Evolutionary conservation across 2,888 invertebrate species (phyloP).

Genomic region (Drosophila mimica): DNA sequence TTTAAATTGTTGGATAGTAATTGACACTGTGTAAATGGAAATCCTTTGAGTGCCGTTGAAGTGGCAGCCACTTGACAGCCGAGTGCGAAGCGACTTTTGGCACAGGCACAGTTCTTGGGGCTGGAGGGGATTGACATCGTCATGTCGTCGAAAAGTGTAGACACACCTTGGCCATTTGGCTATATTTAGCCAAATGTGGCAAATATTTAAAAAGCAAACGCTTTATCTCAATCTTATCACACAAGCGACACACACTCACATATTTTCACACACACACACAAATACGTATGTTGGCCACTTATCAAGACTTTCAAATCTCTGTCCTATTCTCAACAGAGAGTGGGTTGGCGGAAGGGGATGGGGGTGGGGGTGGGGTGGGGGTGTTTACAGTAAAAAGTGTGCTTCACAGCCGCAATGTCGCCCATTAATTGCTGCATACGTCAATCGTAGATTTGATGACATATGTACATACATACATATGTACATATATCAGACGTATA

Average conservation of each 20-base stretch:
- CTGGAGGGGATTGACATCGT: constrained; percentile 22
- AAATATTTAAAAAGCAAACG: constrained; percentile 26
- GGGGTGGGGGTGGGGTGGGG: neutral
- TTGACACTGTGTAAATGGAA: constrained; percentile 63
- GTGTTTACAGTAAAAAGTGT: constrained; percentile 1
- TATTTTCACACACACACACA: constrained; percentile 4
- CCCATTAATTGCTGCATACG: constrained; percentile 52
- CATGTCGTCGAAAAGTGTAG: constrained; percentile 37
- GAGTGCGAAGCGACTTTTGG: neutral
- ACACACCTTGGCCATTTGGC: constrained; percentile 37
- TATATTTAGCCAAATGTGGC: constrained; percentile 30
- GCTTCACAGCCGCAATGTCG: constrained; percentile 59
- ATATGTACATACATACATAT: neutral
- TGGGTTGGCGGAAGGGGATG: neutral
- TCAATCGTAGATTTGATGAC: constrained; percentile 45
- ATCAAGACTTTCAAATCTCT: constrained; percentile 34
- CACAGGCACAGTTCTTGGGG: neutral
- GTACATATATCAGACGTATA: neutral
- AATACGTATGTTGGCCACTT: constrained; percentile 10
- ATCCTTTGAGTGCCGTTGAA: constrained; percentile 64
- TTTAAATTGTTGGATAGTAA: constrained; percentile 44
- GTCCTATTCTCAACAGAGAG: neutral
- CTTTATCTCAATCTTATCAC: constrained; percentile 62
- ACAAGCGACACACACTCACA: constrained; percentile 28
- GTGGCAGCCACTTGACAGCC: constrained; percentile 42